Percentiles rank a stretch among this genome's conserved stretches.
phyloP scores from a whole-genome alignment of 2,888 invertebrate species.

The Coecobrya sp. region DNA sequence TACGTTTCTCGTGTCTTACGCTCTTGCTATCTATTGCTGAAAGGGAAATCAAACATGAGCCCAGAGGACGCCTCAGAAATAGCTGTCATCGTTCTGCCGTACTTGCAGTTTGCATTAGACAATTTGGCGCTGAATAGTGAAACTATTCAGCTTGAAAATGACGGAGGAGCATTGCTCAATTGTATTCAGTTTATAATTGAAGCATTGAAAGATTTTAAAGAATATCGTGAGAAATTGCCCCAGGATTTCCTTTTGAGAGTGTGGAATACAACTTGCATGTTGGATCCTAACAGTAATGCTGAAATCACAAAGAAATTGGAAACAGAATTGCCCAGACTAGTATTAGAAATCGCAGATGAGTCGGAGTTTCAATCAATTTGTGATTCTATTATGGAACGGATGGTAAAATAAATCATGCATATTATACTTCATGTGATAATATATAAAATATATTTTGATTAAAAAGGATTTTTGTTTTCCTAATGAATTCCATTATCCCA shows the following conservation, averaged over 20 bases:
- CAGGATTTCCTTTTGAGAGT: constrained; percentile 77
- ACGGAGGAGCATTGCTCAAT: background rate
- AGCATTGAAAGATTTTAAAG: constrained; percentile 72
- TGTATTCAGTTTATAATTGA: constrained; percentile 64
- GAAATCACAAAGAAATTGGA: background rate
- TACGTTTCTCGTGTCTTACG: constrained; percentile 69
- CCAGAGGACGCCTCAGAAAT: constrained; percentile 43
- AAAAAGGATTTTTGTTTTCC: background rate
- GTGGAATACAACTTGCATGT: constrained; percentile 76
- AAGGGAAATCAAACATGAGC: constrained; percentile 71
- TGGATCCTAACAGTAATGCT: background rate
- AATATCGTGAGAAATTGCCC: constrained; percentile 68
- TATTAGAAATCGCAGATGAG: constrained; percentile 75
- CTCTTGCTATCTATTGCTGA: constrained; percentile 66
- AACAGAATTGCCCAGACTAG: constrained; percentile 50
- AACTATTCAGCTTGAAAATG: background rate
- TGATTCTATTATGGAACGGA: constrained; percentile 38
- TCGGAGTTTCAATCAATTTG: constrained; percentile 81
- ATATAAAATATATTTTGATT: too few species aligned
- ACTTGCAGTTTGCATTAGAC: constrained; percentile 70
- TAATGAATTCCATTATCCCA: background rate
- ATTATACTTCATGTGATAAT: too few species aligned
- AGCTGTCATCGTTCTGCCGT: constrained; percentile 65
- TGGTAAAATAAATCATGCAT: constrained; percentile 19
- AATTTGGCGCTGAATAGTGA: constrained; percentile 55